These are phyloP conservation scores for Lepilemur ruficaudatus DNA, from an alignment of 2,797 vertebrate species.

Conservation along the genomic window DNA sequence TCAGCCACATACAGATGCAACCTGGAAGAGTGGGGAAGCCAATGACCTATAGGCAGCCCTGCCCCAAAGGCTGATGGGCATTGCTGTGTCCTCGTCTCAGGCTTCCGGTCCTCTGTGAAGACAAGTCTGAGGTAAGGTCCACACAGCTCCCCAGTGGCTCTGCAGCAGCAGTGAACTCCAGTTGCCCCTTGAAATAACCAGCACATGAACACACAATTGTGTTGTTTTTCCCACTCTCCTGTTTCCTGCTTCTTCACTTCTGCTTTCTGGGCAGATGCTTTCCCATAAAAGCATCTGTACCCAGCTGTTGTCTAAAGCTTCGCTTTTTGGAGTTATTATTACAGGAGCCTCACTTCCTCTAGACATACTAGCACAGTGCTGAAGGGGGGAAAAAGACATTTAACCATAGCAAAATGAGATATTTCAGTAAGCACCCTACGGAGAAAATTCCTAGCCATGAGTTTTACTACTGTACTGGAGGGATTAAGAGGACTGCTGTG, in stretches of 20 bases:
- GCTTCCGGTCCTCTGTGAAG: background rate
- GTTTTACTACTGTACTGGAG: background rate
- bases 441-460: background rate
- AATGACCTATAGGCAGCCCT: background rate
- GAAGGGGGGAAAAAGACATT: background rate
- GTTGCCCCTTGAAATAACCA: background rate
- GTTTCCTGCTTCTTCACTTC: background rate
- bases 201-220: background rate
- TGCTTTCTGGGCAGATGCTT: background rate
- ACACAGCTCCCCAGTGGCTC: background rate
- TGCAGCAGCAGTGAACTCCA: background rate
- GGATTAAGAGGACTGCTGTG: background rate
- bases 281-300: background rate
- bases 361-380: background rate
- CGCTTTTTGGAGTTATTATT: background rate
- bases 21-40: background rate
- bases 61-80: background rate
- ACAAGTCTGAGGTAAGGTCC: background rate
- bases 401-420: background rate
- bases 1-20: background rate
- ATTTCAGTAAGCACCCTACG: background rate
- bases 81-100: accelerated
- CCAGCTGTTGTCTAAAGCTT: background rate
- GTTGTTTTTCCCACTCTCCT: background rate
- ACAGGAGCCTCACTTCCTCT: background rate